A percentile compares a stretch with the other conserved stretches of the same genome.
These are phyloP conservation scores for Drosophila kurseongensis DNA, from an alignment of 1,140 invertebrate species.

Conservation along the genomic window DNA sequence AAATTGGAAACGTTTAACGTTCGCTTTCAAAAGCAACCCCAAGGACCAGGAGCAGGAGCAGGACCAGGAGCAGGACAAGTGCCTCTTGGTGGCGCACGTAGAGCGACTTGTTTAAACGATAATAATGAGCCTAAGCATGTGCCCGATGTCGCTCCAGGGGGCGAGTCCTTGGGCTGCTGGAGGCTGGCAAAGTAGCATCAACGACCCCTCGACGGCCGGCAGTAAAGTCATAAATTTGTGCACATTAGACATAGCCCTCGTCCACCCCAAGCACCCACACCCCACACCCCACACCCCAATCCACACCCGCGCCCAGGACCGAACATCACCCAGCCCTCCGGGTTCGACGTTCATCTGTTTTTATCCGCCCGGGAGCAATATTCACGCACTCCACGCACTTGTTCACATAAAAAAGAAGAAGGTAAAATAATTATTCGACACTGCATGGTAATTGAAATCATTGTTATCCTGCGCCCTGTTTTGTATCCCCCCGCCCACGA, in stretches of 20 bases:
- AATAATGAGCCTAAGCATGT: slow-evolving; percentile 84
- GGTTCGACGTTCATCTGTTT: slow-evolving; percentile 69
- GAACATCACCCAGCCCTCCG: neutral
- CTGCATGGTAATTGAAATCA: slow-evolving; percentile 83
- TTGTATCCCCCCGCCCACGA: slow-evolving; percentile 30
- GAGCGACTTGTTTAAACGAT: slow-evolving; percentile 78
- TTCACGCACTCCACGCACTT: slow-evolving; percentile 80
- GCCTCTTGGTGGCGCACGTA: slow-evolving; percentile 63
- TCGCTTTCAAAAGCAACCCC: slow-evolving; percentile 53
- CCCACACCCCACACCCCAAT: neutral
- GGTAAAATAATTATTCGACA: slow-evolving; percentile 83
- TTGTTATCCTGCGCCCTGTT: slow-evolving; percentile 70
- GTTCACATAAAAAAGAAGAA: slow-evolving; percentile 66
- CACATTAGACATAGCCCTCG: slow-evolving; percentile 83
- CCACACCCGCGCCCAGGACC: slow-evolving; percentile 1
- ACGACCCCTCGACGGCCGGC: slow-evolving; percentile 44
- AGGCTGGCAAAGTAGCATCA: slow-evolving; percentile 58
- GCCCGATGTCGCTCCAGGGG: slow-evolving; percentile 55
- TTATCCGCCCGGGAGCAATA: slow-evolving; percentile 83
- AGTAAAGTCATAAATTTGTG: slow-evolving; percentile 84
- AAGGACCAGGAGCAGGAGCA: slow-evolving; percentile 14
- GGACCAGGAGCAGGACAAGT: slow-evolving; percentile 48
- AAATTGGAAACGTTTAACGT: slow-evolving; percentile 78
- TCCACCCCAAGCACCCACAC: slow-evolving; percentile 27
- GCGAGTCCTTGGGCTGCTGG: slow-evolving; percentile 31